These are phyloP conservation scores for Bruchidius siliquastri DNA, from an alignment of 2,888 invertebrate genomes.

Conservation along the genomic window DNA sequence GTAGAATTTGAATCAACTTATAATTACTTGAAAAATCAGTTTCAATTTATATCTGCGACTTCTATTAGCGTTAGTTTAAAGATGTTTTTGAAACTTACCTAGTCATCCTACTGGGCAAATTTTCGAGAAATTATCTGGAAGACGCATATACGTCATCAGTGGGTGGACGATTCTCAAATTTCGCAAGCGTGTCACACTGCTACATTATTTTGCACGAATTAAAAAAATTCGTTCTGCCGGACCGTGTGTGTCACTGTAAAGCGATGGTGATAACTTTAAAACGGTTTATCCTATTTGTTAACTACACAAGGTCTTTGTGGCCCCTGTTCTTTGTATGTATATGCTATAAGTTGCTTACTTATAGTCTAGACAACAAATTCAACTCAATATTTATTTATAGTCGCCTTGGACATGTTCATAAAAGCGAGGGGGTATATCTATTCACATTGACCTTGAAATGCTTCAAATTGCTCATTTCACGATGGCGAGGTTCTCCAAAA, in stretches of 20 bases:
- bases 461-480: too few relatives aligned
- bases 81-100: not conserved
- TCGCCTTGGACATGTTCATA: too few relatives aligned
- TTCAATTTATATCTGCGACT: too few relatives aligned
- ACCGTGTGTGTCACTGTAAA: constrained; percentile 37
- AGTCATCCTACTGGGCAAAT: not conserved
- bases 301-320: constrained; percentile 44
- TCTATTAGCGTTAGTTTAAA: not conserved
- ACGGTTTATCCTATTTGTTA: constrained; percentile 45
- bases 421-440: too few relatives aligned
- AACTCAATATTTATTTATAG: not conserved
- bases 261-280: constrained; percentile 43
- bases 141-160: not conserved
- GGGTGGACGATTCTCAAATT: not conserved
- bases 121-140: not conserved
- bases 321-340: constrained; percentile 43
- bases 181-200: not conserved
- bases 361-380: constrained; percentile 19
- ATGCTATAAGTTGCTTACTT: constrained; percentile 38
- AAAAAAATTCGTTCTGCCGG: constrained; percentile 25
- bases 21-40: too few relatives aligned
- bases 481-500: too few relatives aligned
- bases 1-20: too few relatives aligned
- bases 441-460: too few relatives aligned
- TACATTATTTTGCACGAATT: constrained; percentile 12